Evolutionary conservation across 2,888 invertebrate species (phyloP), one percentile per base, ranked within the genome.

Genomic region (Ectobius pallidus): DNA sequence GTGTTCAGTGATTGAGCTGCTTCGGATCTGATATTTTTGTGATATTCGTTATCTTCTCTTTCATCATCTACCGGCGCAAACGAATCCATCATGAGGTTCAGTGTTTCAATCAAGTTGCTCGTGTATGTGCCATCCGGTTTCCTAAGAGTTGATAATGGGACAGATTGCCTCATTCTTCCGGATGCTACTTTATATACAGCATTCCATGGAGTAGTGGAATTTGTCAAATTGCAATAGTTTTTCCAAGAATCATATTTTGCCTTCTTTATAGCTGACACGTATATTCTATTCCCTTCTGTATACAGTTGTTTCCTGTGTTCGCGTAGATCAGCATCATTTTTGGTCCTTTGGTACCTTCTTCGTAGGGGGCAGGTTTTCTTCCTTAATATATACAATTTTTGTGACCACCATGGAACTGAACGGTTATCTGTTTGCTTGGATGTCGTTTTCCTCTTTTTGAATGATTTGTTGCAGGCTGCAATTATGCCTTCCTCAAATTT

Each of bases 161-260:
- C 18, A 6, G 1, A 22, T 3, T 1, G 18, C 25, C 25, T 55
- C 1, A 22, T 27, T 20, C 25, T 55, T 9, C 55, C 22, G 11
- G 55, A 55, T 55, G 55, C 55, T n/a, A 55, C 25, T 55, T 55
- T 55, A 4, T n/a, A n/a, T n/a, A n/a, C n/a, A n/a, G n/a, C n/a
- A n/a, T n/a, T n/a, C n/a, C n/a, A n/a, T n/a, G n/a, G n/a, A n/a
- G n/a, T n/a, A n/a, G n/a, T n/a, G n/a, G n/a, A n/a, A n/a, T n/a
- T n/a, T n/a, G n/a, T n/a, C n/a, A n/a, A n/a, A n/a, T n/a, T n/a
- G n/a, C n/a, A n/a, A n/a, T n/a, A n/a, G n/a, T n/a, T n/a, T n/a
- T n/a, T n/a, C n/a, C n/a, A n/a, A n/a, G n/a, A n/a, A n/a, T n/a
- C n/a, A n/a, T n/a, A n/a, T n/a, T n/a, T 6, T 22, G 30, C 55